Base-by-base conservation (phyloP, 2,113 vertebrate genomes). In the Amia ocellicauda region DNA sequence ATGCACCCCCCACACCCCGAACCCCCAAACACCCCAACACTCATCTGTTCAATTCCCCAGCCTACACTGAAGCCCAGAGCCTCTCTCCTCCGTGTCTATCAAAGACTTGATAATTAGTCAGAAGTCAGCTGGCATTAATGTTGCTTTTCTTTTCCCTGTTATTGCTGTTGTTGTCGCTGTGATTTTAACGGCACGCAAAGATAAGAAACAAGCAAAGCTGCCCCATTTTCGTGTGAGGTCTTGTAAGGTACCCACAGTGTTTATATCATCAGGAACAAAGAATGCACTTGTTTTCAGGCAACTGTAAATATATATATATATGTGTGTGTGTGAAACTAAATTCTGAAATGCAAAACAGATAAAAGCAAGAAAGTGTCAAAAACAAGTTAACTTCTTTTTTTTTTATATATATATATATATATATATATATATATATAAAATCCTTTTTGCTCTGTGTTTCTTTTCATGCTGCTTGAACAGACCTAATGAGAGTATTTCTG, bases 401-500 rank as follows among this genome's bases (percentile, higher is more conserved):
- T 58, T 58, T 26, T 52, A 62, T 60, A 57, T 69, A 58, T 24
- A 4, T 26, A 28, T 24, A 67, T 62, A 62, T 24, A 67, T 62
- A 62, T n/a, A n/a, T n/a, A n/a, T n/a, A n/a, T n/a, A n/a, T n/a
- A n/a, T n/a, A n/a, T n/a, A n/a, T n/a, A n/a, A n/a, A n/a, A n/a
- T n/a, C n/a, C n/a, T n/a, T n/a, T 71, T 75, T 60, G 75, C 73
- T 63, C 60, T 70, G 43, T 62, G 57, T 64, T 64, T 74, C 77
- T 80, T 83, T 79, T 83, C 74, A 63, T 77, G 64, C 65, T 77
- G 76, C 85, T 83, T 82, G 77, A 72, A 77, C 76, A 80, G 78
- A 81, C 81, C 85, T 88, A 90, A 90, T 88, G 85, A 88, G 88
- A 84, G 86, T 85, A 85, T 87, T 86, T 84, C 86, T 87, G 86